Conservation (phyloP, 2,888 invertebrate species). For the Antitype chi region DNA sequence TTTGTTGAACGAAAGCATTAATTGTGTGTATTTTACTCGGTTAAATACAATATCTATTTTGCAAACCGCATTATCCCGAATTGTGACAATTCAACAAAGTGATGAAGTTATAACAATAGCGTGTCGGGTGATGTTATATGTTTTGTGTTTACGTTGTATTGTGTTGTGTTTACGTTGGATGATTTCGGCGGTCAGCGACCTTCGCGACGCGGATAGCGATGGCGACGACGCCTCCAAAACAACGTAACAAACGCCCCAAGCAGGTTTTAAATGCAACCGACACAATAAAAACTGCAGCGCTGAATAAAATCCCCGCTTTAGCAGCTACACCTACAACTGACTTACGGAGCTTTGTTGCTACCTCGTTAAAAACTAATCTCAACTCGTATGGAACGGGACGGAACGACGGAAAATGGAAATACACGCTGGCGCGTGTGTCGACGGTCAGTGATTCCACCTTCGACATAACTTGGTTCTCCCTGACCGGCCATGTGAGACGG, state of each 20-base stretch:
- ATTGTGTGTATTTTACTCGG: conserved; percentile 30
- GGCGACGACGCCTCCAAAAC: conserved; percentile 69
- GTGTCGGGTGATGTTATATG: conserved; percentile 40
- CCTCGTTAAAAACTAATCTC: conserved; percentile 75
- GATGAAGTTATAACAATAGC: conserved; percentile 32
- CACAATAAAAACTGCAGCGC: conserved; percentile 75
- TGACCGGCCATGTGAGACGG: conserved; percentile 82
- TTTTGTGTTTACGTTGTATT: conserved; percentile 83
- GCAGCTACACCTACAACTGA: conserved; percentile 66
- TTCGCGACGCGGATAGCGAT: conserved; percentile 75
- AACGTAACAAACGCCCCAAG: conserved; percentile 72
- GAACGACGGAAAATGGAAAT: conserved; percentile 70
- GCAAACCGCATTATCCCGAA: conserved; percentile 20
- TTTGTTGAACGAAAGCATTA: conserved; percentile 46
- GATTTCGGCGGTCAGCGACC: conserved; percentile 88
- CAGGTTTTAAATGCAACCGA: conserved; percentile 76
- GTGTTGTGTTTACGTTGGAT: conserved; percentile 83
- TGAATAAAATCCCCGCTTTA: conserved; percentile 68
- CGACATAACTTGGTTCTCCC: conserved; percentile 77
- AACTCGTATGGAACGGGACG: conserved; percentile 81
- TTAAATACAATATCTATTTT: conserved; percentile 23
- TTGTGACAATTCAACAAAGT: conserved; percentile 40
- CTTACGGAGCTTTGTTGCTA: conserved; percentile 74
- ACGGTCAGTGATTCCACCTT: conserved; percentile 80
- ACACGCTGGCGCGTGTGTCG: conserved; percentile 82